phyloP scores from a whole-genome alignment of 2,113 vertebrate genomes.

The Ciconia stormi region DNA sequence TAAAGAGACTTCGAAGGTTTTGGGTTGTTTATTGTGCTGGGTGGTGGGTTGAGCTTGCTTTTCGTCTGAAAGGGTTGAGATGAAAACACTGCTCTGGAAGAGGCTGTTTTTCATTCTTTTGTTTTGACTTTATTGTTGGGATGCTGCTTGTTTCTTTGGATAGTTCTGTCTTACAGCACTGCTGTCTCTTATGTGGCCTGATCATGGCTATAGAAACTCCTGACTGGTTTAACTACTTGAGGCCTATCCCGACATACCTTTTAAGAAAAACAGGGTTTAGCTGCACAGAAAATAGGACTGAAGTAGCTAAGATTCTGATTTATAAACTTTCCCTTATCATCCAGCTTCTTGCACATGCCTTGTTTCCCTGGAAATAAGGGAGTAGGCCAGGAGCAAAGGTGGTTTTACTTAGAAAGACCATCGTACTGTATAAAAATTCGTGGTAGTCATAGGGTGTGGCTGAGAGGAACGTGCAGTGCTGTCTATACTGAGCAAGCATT shows the following conservation, averaged over 20 bases:
- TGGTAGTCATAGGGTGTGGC: background rate
- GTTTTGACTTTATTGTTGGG: background rate
- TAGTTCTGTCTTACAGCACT: background rate
- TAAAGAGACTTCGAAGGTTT: background rate
- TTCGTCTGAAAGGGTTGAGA: background rate
- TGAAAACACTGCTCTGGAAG: background rate
- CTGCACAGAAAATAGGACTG: background rate
- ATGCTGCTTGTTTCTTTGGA: background rate
- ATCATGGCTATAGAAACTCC: background rate
- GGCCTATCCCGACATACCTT: background rate
- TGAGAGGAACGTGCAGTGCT: background rate
- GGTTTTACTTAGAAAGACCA: background rate
- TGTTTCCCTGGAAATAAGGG: background rate
- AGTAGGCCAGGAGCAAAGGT: background rate
- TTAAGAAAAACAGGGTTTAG: background rate
- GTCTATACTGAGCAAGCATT: background rate
- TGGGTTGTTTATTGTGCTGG: background rate
- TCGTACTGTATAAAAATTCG: rapidly evolving
- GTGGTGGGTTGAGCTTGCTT: background rate
- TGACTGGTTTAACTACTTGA: background rate
- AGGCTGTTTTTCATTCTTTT: background rate
- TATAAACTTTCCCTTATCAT: background rate
- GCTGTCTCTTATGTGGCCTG: background rate
- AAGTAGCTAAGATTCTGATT: background rate
- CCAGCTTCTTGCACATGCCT: background rate